phyloP scores from a whole-genome alignment of 1,140 invertebrate species.

The Patella vulgata region DNA sequence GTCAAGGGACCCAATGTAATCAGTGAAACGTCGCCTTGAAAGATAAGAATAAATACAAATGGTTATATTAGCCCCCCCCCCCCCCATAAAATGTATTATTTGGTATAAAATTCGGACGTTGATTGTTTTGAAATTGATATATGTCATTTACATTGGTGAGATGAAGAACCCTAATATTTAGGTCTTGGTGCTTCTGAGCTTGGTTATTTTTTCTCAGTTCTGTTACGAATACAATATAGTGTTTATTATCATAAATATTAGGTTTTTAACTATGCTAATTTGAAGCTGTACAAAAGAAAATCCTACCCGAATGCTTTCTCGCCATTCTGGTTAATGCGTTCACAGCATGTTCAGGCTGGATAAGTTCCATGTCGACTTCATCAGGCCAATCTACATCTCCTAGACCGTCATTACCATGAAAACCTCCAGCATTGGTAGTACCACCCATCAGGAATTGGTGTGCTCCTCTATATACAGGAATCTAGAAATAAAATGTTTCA shows the following conservation, averaged over 20 bases:
- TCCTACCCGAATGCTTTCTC: slow-evolving; percentile 47
- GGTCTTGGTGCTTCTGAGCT: not conserved
- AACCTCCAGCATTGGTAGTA: slow-evolving; percentile 30
- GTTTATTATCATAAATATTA: not conserved
- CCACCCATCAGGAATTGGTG: slow-evolving; percentile 66
- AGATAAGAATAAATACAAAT: slow-evolving; percentile 7
- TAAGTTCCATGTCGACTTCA: slow-evolving; percentile 25
- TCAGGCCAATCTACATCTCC: slow-evolving; percentile 67
- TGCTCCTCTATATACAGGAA: slow-evolving; percentile 76
- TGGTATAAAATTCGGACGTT: too few species aligned
- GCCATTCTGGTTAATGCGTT: slow-evolving; percentile 42
- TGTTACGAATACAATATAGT: not conserved
- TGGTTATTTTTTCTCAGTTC: not conserved
- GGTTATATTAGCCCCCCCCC: not conserved
- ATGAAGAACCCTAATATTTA: not conserved
- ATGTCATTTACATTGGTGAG: not conserved
- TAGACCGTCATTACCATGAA: slow-evolving; percentile 75
- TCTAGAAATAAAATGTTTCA: slow-evolving; percentile 68
- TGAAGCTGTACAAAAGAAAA: too few species aligned
- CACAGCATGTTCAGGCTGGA: slow-evolving; percentile 48
- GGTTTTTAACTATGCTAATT: not conserved
- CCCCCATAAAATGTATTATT: too few species aligned
- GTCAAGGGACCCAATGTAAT: slow-evolving; percentile 80
- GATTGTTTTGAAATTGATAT: too few species aligned
- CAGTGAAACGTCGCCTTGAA: slow-evolving; percentile 65